Evolutionary conservation across 2,888 invertebrate species (phyloP), one percentile per base, ranked within the genome.

Genomic region (Globia sparganii): DNA sequence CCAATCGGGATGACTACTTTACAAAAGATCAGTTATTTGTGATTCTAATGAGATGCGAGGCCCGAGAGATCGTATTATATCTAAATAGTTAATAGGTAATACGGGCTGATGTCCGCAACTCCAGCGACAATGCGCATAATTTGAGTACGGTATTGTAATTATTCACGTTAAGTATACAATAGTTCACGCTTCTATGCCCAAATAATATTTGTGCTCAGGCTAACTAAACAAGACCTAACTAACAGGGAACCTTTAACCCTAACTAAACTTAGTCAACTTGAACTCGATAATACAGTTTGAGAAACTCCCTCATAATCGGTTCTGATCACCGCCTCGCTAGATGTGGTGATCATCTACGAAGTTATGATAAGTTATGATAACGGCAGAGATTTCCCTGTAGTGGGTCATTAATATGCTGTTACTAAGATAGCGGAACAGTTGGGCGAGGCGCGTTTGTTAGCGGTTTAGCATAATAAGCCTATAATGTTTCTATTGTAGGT

Each of bases 321-420:
- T 21, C 28, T 58, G 34, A 83, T 78, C 53, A 75, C 28, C 49
- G 25, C 25, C n/a, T 13, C 25, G 34, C 21, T 67, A 73, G 28
- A 59, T 59, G 37, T 72, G 61, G 65, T 66, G 86, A 82, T 78
- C 21, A 79, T 69, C 74, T 74, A 76, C 66, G 6, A 74, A 79
- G 66, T 74, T 67, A 58, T 67, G 28, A 67, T 69, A 66, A 69
- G 46, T 84, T 80, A 70, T 53, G 72, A 79, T 74, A 76, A 61
- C 61, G 73, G 67, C 62, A n/a, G 58, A 75, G 84, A 86, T 85
- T 83, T 83, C 85, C 75, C 86, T 67, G 84, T 78, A 65, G 84
- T 65, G 43, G 74, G 56, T 80, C 86, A 86, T 85, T 85, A 86
- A 85, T 86, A 86, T 85, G 80, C 81, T 86, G 86, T 76, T 78